Evolutionary conservation across 2,888 invertebrate genomes (phyloP), one percentile per base, ranked within the genome.

Genomic region (Punctoribates punctum): DNA sequence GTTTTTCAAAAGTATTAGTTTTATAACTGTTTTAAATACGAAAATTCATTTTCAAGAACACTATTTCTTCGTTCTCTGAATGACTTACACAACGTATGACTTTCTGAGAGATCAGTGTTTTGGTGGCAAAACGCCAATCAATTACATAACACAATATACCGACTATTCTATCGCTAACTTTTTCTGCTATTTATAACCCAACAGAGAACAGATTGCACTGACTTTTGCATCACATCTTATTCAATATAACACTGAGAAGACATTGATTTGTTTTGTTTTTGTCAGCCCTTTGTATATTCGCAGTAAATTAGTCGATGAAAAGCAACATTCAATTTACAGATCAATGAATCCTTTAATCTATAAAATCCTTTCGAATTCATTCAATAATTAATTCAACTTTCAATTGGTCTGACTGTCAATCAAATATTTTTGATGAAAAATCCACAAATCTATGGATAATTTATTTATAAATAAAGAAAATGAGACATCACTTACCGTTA

Each of bases 211-310:
- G 38, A 67, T 67, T 67, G n/a, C 65, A 67, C 38, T 67, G 38
- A 67, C 65, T 67, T 67, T 67, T 67, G 34, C 65, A 67, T 67
- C 38, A 67, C 17, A 38, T 67, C 42, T 67, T 67, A 38, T 34
- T 9, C 1, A 67, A 38, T 23, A 67, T 38, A 67, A 20, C 65
- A 67, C 20, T 38, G 1, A 25, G 23, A 38, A 67, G 65, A 67
- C 65, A 67, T 67, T 38, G 65, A 67, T 67, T 67, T 67, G 65
- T 67, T 67, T 67, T 67, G 65, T 67, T 67, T 67, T 67, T 67
- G 38, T 38, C 11, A 15, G 20, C 2, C n/a, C 9, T n/a, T 27
- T 23, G 25, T 60, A 60, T 60, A 27, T 27, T 27, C 60, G n/a
- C n/a, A 51, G 17, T 51, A 51, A 13, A 9, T 27, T 60, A 60